phyloP scores from a whole-genome alignment of 2,888 invertebrate species.

The Pemphredon lugubris region DNA sequence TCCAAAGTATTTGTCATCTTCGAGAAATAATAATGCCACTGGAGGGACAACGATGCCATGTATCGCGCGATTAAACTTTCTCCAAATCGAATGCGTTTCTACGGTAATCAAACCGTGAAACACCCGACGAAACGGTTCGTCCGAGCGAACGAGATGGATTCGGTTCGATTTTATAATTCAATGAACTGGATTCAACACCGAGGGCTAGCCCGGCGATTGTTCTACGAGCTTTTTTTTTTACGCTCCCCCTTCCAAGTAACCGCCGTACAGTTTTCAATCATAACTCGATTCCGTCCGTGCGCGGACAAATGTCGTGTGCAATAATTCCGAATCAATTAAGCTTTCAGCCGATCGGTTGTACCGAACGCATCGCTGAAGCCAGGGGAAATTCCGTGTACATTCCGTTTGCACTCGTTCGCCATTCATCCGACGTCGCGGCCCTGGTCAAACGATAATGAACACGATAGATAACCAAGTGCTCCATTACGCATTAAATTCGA shows the following conservation, averaged over 20 bases:
- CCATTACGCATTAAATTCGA: background rate
- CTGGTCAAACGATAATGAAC: too few species aligned
- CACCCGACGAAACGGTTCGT: too few species aligned
- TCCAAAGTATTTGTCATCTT: too few species aligned
- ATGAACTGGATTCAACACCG: conserved; percentile 30
- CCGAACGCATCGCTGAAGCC: background rate
- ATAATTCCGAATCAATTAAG: conserved; percentile 56
- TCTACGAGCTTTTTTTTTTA: background rate
- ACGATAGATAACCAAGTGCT: too few species aligned
- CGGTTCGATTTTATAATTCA: conserved; percentile 48
- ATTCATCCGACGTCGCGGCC: conserved; percentile 1
- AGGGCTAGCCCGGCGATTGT: background rate
- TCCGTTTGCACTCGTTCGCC: conserved; percentile 2
- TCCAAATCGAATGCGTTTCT: too few species aligned
- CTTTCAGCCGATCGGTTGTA: conserved; percentile 25
- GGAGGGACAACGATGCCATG: too few species aligned
- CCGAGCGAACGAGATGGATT: too few species aligned
- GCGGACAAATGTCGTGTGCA: conserved; percentile 47
- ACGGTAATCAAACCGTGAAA: too few species aligned
- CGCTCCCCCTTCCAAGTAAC: conserved; percentile 17
- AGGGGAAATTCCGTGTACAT: conserved; percentile 3
- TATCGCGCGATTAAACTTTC: too few species aligned
- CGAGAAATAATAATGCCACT: too few species aligned
- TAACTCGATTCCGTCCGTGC: conserved; percentile 39
- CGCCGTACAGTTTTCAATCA: conserved; percentile 32